phyloP scores from a whole-genome alignment of 2,113 vertebrate species.

The Melanostigma gelatinosum region DNA sequence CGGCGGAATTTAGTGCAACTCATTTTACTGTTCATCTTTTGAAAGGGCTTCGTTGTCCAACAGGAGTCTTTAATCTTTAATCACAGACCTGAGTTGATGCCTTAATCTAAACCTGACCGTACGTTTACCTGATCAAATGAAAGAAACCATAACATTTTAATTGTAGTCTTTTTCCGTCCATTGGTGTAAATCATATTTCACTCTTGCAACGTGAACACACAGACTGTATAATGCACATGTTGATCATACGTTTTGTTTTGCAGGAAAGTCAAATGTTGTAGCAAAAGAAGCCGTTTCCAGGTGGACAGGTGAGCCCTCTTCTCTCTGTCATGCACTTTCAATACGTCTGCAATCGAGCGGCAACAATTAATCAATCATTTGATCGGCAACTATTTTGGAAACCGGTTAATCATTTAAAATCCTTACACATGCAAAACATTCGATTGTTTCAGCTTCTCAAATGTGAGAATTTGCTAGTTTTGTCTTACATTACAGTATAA shows the following conservation, averaged over 20 bases:
- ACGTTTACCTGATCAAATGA: neutral
- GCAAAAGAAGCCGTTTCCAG: constrained; percentile 95
- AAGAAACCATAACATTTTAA: no score
- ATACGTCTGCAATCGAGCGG: neutral
- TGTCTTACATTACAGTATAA: no score
- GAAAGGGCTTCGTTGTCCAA: neutral
- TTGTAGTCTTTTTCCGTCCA: neutral
- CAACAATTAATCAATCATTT: neutral
- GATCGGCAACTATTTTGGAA: no score
- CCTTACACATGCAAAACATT: neutral
- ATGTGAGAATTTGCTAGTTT: neutral
- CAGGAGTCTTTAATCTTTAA: neutral
- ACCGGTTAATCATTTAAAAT: neutral
- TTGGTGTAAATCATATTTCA: neutral
- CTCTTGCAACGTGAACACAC: neutral
- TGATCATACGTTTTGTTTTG: constrained; percentile 52
- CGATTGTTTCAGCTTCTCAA: neutral
- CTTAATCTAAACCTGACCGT: neutral
- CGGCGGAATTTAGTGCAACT: neutral
- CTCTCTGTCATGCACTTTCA: neutral
- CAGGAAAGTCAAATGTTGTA: constrained; percentile 89
- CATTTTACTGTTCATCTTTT: neutral
- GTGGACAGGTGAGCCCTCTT: constrained; percentile 91
- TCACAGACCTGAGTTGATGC: neutral
- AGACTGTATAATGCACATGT: neutral